Evolutionary conservation across 2,888 invertebrate species (phyloP).

Genomic region (Microctonus hyperodae): DNA sequence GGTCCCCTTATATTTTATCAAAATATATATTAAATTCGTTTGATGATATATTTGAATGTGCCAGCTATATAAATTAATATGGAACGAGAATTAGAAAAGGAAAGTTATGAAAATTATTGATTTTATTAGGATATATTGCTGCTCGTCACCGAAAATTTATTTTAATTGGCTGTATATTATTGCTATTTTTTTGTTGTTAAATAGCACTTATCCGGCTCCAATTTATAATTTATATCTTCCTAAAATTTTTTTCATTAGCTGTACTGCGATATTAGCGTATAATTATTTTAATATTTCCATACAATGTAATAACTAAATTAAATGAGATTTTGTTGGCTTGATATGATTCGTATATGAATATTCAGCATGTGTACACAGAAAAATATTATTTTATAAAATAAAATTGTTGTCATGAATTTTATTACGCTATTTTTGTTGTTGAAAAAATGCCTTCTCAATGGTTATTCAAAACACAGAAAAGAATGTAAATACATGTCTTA

Average conservation of each 20-base stretch:
- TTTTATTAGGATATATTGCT: background rate
- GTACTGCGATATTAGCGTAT: slow-evolving; percentile 1
- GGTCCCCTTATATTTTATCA: slow-evolving; percentile 24
- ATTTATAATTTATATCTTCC: background rate
- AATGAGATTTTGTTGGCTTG: background rate
- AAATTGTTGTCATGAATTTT: slow-evolving; percentile 47
- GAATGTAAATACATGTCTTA: background rate
- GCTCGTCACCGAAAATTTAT: background rate
- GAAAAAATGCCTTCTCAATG: too few relatives aligned
- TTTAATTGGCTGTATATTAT: slow-evolving; percentile 5
- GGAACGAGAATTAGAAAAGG: background rate
- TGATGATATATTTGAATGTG: slow-evolving; percentile 23
- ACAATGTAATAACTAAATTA: background rate
- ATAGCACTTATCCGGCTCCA: background rate
- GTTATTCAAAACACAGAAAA: background rate
- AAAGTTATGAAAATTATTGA: background rate
- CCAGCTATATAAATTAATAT: background rate
- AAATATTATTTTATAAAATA: slow-evolving; percentile 50
- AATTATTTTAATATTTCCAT: background rate
- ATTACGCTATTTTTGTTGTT: slow-evolving; percentile 44
- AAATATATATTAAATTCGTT: slow-evolving; percentile 21
- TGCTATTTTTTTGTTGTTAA: background rate
- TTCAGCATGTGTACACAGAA: slow-evolving; percentile 46
- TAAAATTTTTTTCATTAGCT: background rate
- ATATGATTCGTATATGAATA: slow-evolving; percentile 23